Evolutionary conservation across 1,140 invertebrate genomes (phyloP), one percentile per base, ranked within the genome.

Genomic region (Drosophila seguyi): DNA sequence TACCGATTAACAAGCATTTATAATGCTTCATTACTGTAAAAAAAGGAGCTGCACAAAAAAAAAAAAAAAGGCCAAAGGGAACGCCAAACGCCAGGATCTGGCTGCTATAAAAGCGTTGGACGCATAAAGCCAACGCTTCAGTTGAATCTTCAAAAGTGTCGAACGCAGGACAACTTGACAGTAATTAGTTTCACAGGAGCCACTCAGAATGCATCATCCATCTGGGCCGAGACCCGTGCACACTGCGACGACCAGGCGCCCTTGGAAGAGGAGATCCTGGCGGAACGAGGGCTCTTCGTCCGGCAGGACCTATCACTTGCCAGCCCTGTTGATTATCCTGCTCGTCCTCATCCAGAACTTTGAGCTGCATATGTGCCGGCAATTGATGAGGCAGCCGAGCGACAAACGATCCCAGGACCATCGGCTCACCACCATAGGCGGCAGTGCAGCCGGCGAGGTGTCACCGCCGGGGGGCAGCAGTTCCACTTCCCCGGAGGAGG

Each of bases 21-120:
- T 90, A 85, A 90, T 90, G 85, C 77, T 90, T 88, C 78, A 79
- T 85, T 90, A 81, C 69, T 84, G 81, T 88, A 80, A 73, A 60
- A 58, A 56, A 57, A 69, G 34, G 60, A 34, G 47, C 41, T 50
- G 38, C 20, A 42, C 20, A 38, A 38, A n/a, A 41, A 38, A 7
- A 22, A 44, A 38, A 47, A 20, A 42, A 42, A 62, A 25, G 47
- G 25, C 25, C 45, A 65, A 38, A 55, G 11, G 25, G 27, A 76
- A 34, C 4, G 39, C 20, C 48, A 44, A 29, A 20, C 39, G 41
- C 52, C 44, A 66, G 42, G 45, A 48, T 59, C 50, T 55, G 65
- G 38, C 42, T 38, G 67, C 85, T 90, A 90, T 90, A 90, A 90
- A 90, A 90, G 86, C 87, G 22, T 45, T 50, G 31, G 56, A 13